Evolutionary conservation across 2,797 vertebrate genomes (phyloP), one percentile per base, ranked within the genome.

Genomic region (Remorina albescens): DNA sequence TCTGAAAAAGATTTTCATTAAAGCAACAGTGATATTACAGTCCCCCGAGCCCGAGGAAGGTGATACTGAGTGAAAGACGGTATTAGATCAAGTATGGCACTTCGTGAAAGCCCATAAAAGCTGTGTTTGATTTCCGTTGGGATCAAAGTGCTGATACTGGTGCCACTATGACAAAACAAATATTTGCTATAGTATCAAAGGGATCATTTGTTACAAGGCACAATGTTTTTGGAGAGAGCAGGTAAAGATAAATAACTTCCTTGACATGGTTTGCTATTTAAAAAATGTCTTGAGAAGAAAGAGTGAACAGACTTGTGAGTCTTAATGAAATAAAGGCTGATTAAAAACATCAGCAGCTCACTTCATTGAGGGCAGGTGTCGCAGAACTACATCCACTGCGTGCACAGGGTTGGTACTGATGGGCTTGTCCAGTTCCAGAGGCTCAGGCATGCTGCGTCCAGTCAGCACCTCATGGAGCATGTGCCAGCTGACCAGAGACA

Each of bases 321-420:
- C 15, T 3, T 59, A 19, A 3, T n/a, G 10, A n/a, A 32, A 7
- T 12, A 2, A 2, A 42, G 8, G 5, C 7, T 6, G 25, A 11
- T 47, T 19, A 2, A 49, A 63, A 54, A 4, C 8, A 34, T 13
- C 11, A 18, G 19, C 2, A 4, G 53, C 94, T 93, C 94, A 99
- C 98, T 99, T 99, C 98, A 99, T 99, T 85, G 98, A 99, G 86
- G 98, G 98, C 60, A 99, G 95, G 94, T 99, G 98, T 91, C 97
- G 93, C 89, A 99, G 96, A 85, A 99, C 98, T 89, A 99, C 98
- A 66, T 99, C 98, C 71, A 99, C 98, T 2, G 98, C 98, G 60
- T 99, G 98, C 28, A 99, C 98, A n/a, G 98, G 98, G 94, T 99
- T 99, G 93, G 98, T 99, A 95, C 97, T 99, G 94, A 99, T 98